These are phyloP conservation scores for Hapalemur alaotrensis DNA, from an alignment of 2,797 vertebrate genomes.

Conservation along the genomic window DNA sequence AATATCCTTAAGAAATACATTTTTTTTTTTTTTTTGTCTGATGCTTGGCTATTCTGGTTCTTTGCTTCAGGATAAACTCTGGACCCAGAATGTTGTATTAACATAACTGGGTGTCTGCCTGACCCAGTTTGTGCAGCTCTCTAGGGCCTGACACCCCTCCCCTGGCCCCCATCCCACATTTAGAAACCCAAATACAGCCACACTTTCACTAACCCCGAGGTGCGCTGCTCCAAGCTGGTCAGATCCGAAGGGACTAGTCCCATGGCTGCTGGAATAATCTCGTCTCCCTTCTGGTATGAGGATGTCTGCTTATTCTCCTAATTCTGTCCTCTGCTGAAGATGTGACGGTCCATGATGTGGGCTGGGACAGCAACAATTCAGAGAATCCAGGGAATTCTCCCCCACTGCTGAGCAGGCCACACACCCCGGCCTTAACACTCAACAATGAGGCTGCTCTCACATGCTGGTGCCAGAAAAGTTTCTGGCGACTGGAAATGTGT, in stretches of 20 bases:
- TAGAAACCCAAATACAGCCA: background rate
- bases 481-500: constrained; percentile 2
- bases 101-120: background rate
- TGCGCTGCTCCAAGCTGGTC: constrained; percentile 11
- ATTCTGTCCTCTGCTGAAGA: constrained; percentile 14
- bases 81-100: background rate
- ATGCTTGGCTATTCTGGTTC: background rate
- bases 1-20: background rate
- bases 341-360: constrained; percentile 23
- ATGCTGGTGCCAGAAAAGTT: background rate
- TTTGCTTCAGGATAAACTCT: background rate
- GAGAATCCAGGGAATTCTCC: constrained; percentile 45
- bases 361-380: constrained; percentile 28
- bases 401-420: background rate
- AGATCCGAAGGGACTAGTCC: constrained; percentile 43
- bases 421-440: background rate
- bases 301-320: background rate
- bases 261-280: constrained; percentile 1
- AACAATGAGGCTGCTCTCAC: background rate
- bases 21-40: background rate
- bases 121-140: background rate
- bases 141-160: background rate
- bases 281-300: constrained; percentile 10
- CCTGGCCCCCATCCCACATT: background rate
- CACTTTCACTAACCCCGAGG: constrained; percentile 18